Conservation (phyloP, 2,113 vertebrate species). For the Trochalopteron elliotii region DNA sequence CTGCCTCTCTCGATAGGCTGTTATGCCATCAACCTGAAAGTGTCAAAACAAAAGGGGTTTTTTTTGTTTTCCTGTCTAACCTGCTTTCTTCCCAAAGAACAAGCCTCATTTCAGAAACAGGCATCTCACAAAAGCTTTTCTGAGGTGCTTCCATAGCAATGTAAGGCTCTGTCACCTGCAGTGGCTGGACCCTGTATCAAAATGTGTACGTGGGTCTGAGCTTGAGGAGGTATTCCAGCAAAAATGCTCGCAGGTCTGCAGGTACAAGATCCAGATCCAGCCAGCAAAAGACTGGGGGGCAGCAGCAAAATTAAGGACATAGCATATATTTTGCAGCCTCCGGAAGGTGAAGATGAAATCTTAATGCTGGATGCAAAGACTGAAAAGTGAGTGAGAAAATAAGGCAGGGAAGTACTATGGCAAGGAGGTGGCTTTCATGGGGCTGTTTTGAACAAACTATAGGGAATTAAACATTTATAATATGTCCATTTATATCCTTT, state of each 20-base stretch:
- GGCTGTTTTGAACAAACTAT: background rate
- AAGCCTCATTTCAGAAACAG: background rate
- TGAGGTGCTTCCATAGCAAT: background rate
- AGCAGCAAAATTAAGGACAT: background rate
- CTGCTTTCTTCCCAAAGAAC: background rate
- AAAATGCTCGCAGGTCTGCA: background rate
- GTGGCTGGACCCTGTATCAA: background rate
- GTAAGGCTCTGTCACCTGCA: background rate
- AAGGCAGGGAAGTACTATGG: background rate
- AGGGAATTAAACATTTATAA: background rate
- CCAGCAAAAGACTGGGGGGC: fast-evolving
- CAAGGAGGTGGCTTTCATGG: background rate
- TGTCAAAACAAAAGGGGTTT: background rate
- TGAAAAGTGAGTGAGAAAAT: background rate
- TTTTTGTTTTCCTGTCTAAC: background rate
- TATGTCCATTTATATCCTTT: background rate
- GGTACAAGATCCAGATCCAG: background rate
- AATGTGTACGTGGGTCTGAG: fast-evolving
- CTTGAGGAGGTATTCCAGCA: background rate
- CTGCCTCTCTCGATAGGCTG: background rate
- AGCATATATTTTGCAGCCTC: background rate
- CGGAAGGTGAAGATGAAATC: background rate
- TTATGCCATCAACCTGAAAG: background rate
- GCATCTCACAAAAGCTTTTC: background rate
- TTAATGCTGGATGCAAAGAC: background rate